Percentiles rank a stretch among this genome's conserved stretches.
These are phyloP conservation scores for Darevskia nairensis DNA, from an alignment of 2,797 vertebrate species.

Conservation along the genomic window DNA sequence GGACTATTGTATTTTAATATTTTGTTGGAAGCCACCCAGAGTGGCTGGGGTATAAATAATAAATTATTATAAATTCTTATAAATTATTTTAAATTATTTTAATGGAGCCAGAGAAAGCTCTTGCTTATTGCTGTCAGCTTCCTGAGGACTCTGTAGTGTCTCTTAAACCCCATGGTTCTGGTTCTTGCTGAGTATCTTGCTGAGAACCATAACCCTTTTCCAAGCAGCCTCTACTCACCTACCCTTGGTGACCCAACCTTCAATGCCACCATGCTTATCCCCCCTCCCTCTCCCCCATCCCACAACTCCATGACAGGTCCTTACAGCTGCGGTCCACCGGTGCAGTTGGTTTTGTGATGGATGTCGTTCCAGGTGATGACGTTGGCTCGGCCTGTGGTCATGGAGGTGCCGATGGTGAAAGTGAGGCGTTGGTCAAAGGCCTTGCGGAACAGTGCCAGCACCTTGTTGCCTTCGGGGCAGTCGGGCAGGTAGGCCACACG, in stretches of 20 bases:
- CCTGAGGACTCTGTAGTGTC: not conserved
- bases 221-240: not conserved
- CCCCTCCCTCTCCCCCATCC: not conserved
- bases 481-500: conserved; percentile 96
- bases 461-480: conserved; percentile 93
- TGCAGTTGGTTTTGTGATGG: conserved; percentile 96
- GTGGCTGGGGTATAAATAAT: no score
- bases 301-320: conserved; percentile 32
- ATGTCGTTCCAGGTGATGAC: conserved; percentile 98
- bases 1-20: no score
- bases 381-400: conserved; percentile 95
- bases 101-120: not conserved
- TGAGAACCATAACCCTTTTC: not conserved
- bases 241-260: not conserved
- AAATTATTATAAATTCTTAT: no score
- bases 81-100: no score
- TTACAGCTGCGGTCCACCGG: conserved; percentile 93
- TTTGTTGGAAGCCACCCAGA: no score
- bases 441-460: conserved; percentile 90
- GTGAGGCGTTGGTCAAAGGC: conserved; percentile 95
- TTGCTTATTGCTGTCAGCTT: not conserved
- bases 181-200: not conserved
- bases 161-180: not conserved
- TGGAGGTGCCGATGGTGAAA: conserved; percentile 95
- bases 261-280: not conserved